Percentiles rank a stretch among this genome's conserved stretches.
Conservation (phyloP, 2,797 vertebrate genomes). For the Pteropus rufus region DNA sequence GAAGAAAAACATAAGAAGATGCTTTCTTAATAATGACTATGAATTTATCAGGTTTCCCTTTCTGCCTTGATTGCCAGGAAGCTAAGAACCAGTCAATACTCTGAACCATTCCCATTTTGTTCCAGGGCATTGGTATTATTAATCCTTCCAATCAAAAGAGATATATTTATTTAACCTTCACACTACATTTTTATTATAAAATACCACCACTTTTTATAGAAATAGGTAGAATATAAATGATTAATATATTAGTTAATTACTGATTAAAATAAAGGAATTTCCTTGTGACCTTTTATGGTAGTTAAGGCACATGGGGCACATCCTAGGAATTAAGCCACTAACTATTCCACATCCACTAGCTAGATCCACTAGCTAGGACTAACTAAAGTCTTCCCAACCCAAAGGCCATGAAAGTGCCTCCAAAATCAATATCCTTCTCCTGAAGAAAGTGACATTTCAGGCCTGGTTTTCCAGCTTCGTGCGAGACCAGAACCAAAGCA, state of each 20-base stretch:
- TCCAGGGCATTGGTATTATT: neutral
- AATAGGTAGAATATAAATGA: neutral
- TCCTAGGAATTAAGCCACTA: neutral
- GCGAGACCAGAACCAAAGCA: neutral
- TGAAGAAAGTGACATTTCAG: neutral
- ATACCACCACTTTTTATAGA: neutral
- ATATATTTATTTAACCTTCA: neutral
- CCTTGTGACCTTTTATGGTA: neutral
- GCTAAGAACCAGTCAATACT: neutral
- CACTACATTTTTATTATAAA: neutral
- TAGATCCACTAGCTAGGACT: neutral
- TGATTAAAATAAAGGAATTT: neutral
- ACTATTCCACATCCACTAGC: neutral
- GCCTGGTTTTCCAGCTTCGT: neutral
- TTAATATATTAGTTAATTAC: neutral
- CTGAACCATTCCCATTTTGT: neutral
- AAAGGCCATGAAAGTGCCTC: neutral
- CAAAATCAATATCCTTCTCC: too few species aligned
- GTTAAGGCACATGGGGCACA: neutral
- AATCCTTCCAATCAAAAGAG: neutral
- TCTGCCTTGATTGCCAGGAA: neutral
- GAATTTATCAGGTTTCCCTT: neutral
- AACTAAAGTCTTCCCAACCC: neutral
- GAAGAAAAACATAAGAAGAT: neutral
- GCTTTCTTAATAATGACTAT: neutral